Percentiles rank a stretch among this genome's conserved stretches.
phyloP scores from a whole-genome alignment of 2,797 vertebrate species.

The Gobio occitaniae region DNA sequence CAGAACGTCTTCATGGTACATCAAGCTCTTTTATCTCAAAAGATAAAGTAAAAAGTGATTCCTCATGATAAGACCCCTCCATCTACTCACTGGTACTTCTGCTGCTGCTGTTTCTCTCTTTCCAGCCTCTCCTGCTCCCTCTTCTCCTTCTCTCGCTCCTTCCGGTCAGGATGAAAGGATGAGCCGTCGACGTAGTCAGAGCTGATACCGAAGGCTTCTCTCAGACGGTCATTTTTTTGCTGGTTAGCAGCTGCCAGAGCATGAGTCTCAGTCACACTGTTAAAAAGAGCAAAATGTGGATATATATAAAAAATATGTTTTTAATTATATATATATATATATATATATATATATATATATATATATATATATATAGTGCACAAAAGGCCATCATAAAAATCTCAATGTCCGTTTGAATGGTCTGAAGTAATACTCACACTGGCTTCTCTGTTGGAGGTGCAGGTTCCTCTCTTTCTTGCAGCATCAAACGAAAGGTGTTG shows the following conservation, averaged over 20 bases:
- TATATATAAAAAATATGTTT: background rate
- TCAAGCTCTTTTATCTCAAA: background rate
- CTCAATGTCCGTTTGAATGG: background rate
- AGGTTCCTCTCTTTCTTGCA: slow-evolving; percentile 89
- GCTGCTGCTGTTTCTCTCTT: slow-evolving; percentile 77
- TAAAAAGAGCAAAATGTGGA: background rate
- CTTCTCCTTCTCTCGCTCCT: slow-evolving; percentile 84
- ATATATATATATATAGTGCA: background rate
- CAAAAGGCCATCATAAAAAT: background rate
- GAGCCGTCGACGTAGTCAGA: slow-evolving; percentile 91
- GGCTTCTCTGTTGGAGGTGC: slow-evolving; percentile 77
- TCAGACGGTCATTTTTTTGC: slow-evolving; percentile 91
- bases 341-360: too few relatives aligned
- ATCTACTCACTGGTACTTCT: slow-evolving; percentile 77
- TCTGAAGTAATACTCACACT: slow-evolving; percentile 72
- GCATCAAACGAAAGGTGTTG: slow-evolving; percentile 91
- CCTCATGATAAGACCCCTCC: background rate
- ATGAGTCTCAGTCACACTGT: slow-evolving; percentile 89
- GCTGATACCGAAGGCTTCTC: slow-evolving; percentile 89
- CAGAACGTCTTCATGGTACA: background rate
- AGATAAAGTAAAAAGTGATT: background rate
- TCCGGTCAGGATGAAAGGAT: slow-evolving; percentile 90
- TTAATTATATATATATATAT: too few relatives aligned
- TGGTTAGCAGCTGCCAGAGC: slow-evolving; percentile 92
- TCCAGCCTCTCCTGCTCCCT: slow-evolving; percentile 82